phyloP scores from a whole-genome alignment of 2,113 vertebrate genomes.

The Gambusia affinis region DNA sequence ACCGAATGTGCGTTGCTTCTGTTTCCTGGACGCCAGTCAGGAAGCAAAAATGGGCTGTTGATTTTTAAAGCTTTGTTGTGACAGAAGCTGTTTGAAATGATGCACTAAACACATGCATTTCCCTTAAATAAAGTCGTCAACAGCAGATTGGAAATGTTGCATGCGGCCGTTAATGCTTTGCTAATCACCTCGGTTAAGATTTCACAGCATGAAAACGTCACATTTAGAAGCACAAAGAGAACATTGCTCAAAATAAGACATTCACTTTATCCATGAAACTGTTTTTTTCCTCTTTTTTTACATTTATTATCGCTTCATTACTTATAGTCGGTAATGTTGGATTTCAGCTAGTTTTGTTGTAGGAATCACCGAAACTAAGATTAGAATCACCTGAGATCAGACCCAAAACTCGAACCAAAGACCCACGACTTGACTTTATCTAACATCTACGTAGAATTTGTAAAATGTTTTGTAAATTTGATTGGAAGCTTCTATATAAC shows the following conservation, averaged over 20 bases:
- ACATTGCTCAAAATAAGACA: neutral
- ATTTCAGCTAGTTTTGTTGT: neutral
- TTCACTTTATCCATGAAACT: neutral
- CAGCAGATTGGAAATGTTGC: slow-evolving; percentile 65
- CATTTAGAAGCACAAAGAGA: slow-evolving; percentile 30
- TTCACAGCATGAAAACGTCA: slow-evolving; percentile 71
- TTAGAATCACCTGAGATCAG: too few relatives aligned
- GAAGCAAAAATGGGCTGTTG: neutral
- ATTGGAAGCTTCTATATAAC: neutral
- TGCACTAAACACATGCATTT: neutral
- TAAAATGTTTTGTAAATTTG: too few relatives aligned
- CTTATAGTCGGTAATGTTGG: neutral
- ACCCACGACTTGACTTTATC: too few relatives aligned
- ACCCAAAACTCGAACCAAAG: neutral
- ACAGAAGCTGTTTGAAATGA: neutral
- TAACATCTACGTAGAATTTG: too few relatives aligned
- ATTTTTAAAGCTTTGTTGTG: neutral
- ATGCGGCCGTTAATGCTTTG: slow-evolving; percentile 72
- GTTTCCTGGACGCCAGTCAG: neutral
- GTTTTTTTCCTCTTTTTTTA: neutral
- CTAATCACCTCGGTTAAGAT: slow-evolving; percentile 78
- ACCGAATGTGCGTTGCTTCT: neutral
- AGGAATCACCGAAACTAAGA: neutral
- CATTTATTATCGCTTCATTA: neutral
- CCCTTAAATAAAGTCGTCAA: slow-evolving; percentile 45